Conservation (phyloP, 2,888 invertebrate species). For the Girardia tigrina region DNA sequence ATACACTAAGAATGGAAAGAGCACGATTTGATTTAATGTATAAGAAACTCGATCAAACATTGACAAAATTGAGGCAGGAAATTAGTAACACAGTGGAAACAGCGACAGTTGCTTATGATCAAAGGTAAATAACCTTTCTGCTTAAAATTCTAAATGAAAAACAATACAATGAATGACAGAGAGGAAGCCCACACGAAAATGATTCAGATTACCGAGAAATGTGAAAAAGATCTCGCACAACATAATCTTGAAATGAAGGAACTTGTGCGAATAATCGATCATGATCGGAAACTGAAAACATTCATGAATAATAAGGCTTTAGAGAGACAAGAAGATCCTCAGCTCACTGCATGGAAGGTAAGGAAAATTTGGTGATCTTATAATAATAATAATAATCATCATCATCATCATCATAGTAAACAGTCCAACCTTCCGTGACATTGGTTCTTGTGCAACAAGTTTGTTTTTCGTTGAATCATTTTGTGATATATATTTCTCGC, state of each 20-base stretch:
- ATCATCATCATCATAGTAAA: too few relatives aligned
- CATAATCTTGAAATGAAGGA: slow-evolving; percentile 72
- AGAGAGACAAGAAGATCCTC: slow-evolving; percentile 54
- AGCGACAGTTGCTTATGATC: slow-evolving; percentile 65
- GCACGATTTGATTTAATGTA: slow-evolving; percentile 29
- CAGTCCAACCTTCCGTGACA: too few relatives aligned
- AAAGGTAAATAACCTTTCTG: slow-evolving; percentile 55
- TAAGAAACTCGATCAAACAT: slow-evolving; percentile 25
- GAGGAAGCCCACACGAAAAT: slow-evolving; percentile 59
- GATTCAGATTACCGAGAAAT: slow-evolving; percentile 60
- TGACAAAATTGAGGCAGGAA: slow-evolving; percentile 64
- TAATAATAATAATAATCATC: too few relatives aligned
- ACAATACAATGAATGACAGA: slow-evolving; percentile 39
- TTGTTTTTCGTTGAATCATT: too few relatives aligned
- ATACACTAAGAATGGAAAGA: slow-evolving; percentile 27
- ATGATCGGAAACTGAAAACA: slow-evolving; percentile 68
- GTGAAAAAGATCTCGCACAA: slow-evolving; percentile 60
- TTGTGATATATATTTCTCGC: too few relatives aligned
- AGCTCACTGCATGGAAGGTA: slow-evolving; percentile 48
- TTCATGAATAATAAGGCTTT: slow-evolving; percentile 69
- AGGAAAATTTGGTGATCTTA: slow-evolving; percentile 39
- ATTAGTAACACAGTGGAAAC: slow-evolving; percentile 74
- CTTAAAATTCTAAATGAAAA: neutral
- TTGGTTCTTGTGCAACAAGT: too few relatives aligned
- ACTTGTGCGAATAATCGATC: slow-evolving; percentile 68